Base-by-base conservation (phyloP, 2,113 vertebrate genomes). In the Caloenas nicobarica region DNA sequence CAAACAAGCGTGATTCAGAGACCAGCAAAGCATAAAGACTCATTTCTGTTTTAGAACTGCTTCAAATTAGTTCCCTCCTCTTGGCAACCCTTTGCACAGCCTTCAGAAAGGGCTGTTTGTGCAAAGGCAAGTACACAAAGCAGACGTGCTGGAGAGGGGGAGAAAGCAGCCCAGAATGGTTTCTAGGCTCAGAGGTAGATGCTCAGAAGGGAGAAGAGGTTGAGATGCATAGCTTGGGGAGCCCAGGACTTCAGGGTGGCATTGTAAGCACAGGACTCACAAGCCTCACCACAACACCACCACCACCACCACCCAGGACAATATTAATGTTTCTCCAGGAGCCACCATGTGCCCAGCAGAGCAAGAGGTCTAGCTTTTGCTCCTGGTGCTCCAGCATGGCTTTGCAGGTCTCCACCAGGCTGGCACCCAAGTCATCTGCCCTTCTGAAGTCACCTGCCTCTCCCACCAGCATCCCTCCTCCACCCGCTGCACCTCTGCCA, bases 101-200 rank as follows among this genome's bases (percentile, higher is more conserved):
- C 74, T 50, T 80, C 83, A 58, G 86, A 89, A 95, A 83, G 44
- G 60, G 60, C 60, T 77, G 68, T 13, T 70, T 81, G 95, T 76
- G 60, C 58, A 38, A 42, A 61, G 54, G 66, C 12, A 13, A 29
- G 62, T 12, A 50, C 77, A 34, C 11, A 12, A 34, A 81, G 69
- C 23, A 46, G 38, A 28, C 0, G 0, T 19, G 62, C 33, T 4
- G 1, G 46, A 23, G 14, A 0, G 3, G 38, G 4, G 3, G 2
- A 3, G 7, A 26, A 23, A 68, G 77, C 58, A 72, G 77, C 54
- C 50, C 51, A 8, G 69, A 34, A 77, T 0, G 3, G 68, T 48
- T 81, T 58, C 66, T 11, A 68, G 61, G 78, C 61, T 81, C 51
- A 50, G 42, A 87, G 48, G 70, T 7, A 11, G 61, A 62, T 54